These are phyloP conservation scores for Athalia rosae DNA, from an alignment of 2,888 invertebrate species.

Conservation along the genomic window DNA sequence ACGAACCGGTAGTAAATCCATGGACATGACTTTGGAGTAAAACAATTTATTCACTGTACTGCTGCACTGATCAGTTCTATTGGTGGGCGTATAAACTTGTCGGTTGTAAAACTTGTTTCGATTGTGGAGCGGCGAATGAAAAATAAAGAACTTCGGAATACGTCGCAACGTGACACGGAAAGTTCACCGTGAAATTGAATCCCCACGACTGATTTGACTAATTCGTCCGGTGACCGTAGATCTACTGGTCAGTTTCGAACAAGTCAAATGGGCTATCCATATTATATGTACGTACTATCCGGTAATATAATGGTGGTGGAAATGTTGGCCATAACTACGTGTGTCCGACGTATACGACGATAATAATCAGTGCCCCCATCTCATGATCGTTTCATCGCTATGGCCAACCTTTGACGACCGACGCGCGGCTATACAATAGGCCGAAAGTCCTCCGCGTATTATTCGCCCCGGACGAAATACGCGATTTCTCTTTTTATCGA, in stretches of 20 bases:
- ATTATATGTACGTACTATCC: not conserved
- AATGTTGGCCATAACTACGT: constrained; percentile 29
- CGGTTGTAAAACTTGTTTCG: not conserved
- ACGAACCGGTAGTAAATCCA: constrained; percentile 38
- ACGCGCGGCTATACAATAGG: constrained; percentile 14
- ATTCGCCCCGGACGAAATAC: constrained; percentile 12
- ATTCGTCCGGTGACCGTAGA: constrained; percentile 29
- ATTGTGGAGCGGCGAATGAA: not conserved
- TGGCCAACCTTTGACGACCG: constrained; percentile 7
- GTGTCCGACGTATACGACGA: not conserved
- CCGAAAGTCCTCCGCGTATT: constrained; percentile 11
- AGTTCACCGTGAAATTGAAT: constrained; percentile 14
- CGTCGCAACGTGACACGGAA: not conserved
- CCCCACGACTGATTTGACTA: constrained; percentile 7
- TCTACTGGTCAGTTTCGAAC: constrained; percentile 28
- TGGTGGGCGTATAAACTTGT: not conserved
- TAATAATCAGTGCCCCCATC: constrained; percentile 38
- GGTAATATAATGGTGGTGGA: constrained; percentile 28
- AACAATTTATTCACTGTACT: not conserved
- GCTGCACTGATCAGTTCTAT: constrained; percentile 1
- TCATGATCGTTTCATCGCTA: constrained; percentile 26
- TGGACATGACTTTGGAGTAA: constrained; percentile 11
- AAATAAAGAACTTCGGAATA: not conserved
- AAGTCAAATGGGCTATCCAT: not conserved
- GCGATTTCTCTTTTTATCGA: constrained; percentile 42